Conservation (phyloP, 2,888 invertebrate species). For the Anorthoa munda region DNA sequence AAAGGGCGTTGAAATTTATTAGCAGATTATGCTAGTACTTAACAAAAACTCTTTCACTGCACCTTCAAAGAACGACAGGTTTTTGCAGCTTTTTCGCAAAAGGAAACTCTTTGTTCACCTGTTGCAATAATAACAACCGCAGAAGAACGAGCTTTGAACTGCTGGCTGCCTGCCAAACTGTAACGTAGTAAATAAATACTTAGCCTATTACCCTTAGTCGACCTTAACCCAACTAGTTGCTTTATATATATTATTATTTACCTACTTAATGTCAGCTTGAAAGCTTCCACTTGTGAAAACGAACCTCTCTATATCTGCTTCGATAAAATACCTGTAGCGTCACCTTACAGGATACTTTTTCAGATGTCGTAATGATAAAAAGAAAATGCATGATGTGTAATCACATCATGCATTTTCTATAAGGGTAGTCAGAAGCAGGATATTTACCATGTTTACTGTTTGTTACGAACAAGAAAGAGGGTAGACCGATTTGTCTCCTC, state of each 20-base stretch:
- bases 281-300: neutral
- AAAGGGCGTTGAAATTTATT: neutral
- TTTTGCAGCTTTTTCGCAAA: neutral
- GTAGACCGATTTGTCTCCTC: no score
- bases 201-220: slow-evolving; percentile 3
- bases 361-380: no score
- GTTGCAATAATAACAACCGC: slow-evolving; percentile 19
- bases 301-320: neutral
- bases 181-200: slow-evolving; percentile 18
- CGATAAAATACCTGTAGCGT: no score
- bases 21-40: neutral
- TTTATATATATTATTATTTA: neutral
- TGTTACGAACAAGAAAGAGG: no score
- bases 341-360: no score
- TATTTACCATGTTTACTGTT: no score
- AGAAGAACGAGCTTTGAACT: slow-evolving; percentile 3
- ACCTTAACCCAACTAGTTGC: slow-evolving; percentile 49
- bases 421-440: no score
- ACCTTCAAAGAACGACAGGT: neutral
- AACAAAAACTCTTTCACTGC: neutral
- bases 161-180: slow-evolving; percentile 35
- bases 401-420: no score
- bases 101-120: slow-evolving; percentile 12
- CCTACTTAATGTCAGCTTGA: neutral
- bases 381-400: no score